Base-by-base conservation (phyloP, 2,888 invertebrate genomes). In the Nemurella pictetii region DNA sequence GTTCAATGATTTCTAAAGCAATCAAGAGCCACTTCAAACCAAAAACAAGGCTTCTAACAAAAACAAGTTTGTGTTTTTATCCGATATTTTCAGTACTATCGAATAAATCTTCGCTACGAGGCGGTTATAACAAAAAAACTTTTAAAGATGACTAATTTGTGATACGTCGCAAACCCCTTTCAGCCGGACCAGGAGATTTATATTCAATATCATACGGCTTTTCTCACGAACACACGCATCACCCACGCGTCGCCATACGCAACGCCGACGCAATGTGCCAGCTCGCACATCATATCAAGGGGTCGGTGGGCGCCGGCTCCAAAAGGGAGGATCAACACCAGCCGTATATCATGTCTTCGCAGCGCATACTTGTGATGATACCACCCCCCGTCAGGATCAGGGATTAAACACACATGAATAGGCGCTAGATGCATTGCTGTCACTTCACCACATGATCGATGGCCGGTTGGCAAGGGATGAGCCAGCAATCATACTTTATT, bases 261-360 rank as follows among this genome's bases (percentile, higher is more conserved):
- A 25, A 9, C 30, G 78, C n/a, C 30, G 78, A 29, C 78, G 30
- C 78, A 30, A 78, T 30, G 27, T 7, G 26, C 74, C 4, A 4
- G n/a, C 74, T 20, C 74, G 5, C n/a, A 20, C 77, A 27, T 26
- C 27, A 78, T 29, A 78, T 75, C 75, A 78, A n/a, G 75, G 78
- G 78, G 78, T 30, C 9, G 26, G 78, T 12, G 78, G 78, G 75
- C 27, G 75, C 27, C 27, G 20, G n/a, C n/a, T n/a, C 9, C 78
- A 12, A 78, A 30, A 20, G 20, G 28, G 55, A 9, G 55, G 55
- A 55, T 55, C 78, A 78, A 4, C 75, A 12, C 28, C 75, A n/a
- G 15, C 82, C 72, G 82, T 82, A 55, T 82, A 82, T 82, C 82
- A 82, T 72, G 29, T 82, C 82, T 78, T 78, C 30, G 78, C 55